Conservation (phyloP, 2,797 vertebrate genomes). For the Dipus sagitta region DNA sequence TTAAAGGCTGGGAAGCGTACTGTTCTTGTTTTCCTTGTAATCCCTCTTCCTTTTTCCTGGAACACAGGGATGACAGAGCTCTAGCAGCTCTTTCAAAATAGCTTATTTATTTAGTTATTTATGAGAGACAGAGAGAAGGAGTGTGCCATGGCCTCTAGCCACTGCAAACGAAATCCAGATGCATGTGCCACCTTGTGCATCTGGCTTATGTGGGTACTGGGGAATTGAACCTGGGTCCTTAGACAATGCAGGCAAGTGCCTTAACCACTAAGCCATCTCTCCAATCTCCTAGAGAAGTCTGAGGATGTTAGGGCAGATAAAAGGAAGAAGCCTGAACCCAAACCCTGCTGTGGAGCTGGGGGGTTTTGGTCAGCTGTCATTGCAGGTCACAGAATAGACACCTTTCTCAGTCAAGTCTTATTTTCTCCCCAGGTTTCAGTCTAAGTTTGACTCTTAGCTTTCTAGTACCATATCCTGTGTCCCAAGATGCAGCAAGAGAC, state of each 20-base stretch:
- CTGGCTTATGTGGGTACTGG: too few species aligned
- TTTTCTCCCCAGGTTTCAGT: not conserved
- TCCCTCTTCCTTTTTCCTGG: conserved; percentile 35
- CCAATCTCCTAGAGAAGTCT: not conserved
- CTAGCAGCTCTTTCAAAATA: conserved; percentile 9
- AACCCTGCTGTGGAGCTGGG: not conserved
- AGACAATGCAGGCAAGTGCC: too few species aligned
- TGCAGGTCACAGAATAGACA: conserved; percentile 13
- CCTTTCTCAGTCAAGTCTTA: conserved; percentile 27
- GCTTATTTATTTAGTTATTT: too few species aligned
- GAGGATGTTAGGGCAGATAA: not conserved
- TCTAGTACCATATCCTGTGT: conserved; percentile 20
- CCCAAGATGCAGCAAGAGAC: conserved; percentile 40
- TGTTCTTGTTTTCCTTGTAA: not conserved
- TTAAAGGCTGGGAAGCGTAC: not conserved
- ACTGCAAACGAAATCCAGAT: too few species aligned
- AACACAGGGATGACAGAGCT: conserved; percentile 15
- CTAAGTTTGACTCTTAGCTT: conserved; percentile 27
- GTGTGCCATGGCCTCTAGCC: too few species aligned
- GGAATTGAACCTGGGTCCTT: too few species aligned
- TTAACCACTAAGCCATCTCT: too few species aligned
- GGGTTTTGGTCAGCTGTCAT: conserved; percentile 8
- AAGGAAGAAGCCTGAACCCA: not conserved
- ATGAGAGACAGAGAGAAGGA: too few species aligned
- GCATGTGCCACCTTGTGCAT: too few species aligned